These are phyloP conservation scores for Thomomys bottae DNA, from an alignment of 2,113 vertebrate genomes.

Conservation along the genomic window DNA sequence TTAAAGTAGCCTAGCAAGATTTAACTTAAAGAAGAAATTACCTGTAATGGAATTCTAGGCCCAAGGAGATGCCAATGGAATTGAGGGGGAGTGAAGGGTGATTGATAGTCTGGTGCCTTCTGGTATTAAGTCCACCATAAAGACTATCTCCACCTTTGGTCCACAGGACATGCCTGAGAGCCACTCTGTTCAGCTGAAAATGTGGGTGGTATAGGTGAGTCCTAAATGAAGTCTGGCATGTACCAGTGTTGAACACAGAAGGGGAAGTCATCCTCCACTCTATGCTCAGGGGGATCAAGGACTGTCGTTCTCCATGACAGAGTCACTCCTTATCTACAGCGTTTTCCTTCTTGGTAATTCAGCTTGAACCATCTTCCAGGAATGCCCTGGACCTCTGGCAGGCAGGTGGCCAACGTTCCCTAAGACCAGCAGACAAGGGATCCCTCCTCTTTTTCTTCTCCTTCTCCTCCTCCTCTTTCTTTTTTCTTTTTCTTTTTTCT, in stretches of 20 bases:
- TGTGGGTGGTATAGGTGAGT: neutral
- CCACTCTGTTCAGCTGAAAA: neutral
- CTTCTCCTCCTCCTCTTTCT: too few species aligned
- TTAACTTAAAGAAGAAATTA: conserved; percentile 23
- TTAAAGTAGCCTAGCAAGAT: conserved; percentile 43
- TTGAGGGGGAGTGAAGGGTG: neutral
- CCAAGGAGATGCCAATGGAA: neutral
- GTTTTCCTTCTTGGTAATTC: neutral
- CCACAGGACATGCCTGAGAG: neutral
- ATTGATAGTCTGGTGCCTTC: neutral
- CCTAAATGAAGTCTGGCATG: neutral
- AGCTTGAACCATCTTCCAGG: neutral
- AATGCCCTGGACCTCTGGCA: neutral
- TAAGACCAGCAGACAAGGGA: neutral
- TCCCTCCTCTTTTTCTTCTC: too few species aligned
- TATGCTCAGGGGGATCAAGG: neutral
- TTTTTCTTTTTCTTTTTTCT: too few species aligned
- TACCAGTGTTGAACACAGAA: neutral
- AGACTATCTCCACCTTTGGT: neutral
- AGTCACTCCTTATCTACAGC: neutral
- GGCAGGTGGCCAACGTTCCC: neutral
- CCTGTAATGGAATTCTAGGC: neutral
- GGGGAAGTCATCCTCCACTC: neutral
- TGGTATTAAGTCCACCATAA: neutral
- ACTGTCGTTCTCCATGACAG: neutral